These are phyloP conservation scores for Porites evermanni DNA, from an alignment of 92 coral and sea anemone species.

Conservation along the genomic window DNA sequence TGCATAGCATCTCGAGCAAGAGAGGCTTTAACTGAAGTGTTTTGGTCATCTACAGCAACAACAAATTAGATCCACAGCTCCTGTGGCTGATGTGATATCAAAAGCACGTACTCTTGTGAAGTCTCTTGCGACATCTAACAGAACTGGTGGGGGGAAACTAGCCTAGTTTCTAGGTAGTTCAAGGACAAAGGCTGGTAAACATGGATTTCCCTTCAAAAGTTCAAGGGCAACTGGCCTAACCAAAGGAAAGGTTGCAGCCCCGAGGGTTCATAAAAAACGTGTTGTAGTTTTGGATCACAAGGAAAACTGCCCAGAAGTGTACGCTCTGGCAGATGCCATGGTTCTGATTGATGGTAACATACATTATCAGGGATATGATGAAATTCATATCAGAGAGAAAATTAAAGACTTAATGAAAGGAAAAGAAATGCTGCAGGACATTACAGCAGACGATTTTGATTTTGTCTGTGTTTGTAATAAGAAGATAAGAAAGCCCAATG, in stretches of 20 bases:
- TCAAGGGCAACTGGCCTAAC: not conserved
- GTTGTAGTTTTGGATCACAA: conserved; percentile 36
- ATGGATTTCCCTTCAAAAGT: conserved; percentile 38
- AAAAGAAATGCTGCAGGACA: conserved; percentile 40
- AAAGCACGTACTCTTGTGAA: conserved; percentile 47
- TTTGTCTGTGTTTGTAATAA: conserved; percentile 62
- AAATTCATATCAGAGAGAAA: no score
- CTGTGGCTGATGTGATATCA: conserved; percentile 24
- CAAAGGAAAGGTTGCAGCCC: conserved; percentile 50
- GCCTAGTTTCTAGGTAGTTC: conserved; percentile 21
- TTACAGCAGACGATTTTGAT: conserved; percentile 47
- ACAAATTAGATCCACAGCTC: conserved; percentile 9
- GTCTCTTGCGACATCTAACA: conserved; percentile 44
- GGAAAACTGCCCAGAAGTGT: conserved; percentile 19
- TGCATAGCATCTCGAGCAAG: conserved; percentile 40
- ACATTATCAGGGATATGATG: conserved; percentile 39
- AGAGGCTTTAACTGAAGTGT: conserved; percentile 44
- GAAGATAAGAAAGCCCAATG: conserved; percentile 62
- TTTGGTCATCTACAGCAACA: conserved; percentile 57
- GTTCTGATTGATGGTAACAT: conserved; percentile 45
- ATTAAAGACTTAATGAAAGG: not conserved
- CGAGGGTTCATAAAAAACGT: conserved; percentile 49
- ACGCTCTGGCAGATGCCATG: conserved; percentile 37
- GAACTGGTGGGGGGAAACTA: conserved; percentile 32
- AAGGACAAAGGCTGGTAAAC: conserved; percentile 40